Evolutionary conservation across 2,797 vertebrate genomes (phyloP).

Genomic region (Orestias chungarensis): DNA sequence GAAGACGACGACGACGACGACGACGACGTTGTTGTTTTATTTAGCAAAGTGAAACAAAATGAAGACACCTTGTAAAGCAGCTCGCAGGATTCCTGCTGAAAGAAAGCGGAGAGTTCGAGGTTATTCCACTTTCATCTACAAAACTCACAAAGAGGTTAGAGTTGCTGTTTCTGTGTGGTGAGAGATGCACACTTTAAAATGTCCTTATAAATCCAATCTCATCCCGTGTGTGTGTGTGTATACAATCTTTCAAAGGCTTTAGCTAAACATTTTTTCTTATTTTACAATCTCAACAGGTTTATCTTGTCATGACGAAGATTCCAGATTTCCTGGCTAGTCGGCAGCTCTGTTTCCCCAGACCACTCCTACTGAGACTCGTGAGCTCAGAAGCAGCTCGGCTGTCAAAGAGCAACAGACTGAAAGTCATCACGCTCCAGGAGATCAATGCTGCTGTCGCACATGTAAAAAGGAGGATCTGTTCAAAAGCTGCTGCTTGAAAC

Average conservation of each 20-base stretch:
- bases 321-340: constrained; percentile 34
- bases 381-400: constrained; percentile 71
- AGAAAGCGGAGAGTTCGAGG: constrained; percentile 36
- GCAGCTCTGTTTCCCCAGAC: constrained; percentile 32
- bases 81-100: background rate
- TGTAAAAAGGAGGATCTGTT: constrained; percentile 24
- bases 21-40: no score
- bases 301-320: constrained; percentile 5
- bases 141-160: constrained; percentile 69
- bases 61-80: constrained; percentile 47
- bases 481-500: constrained; percentile 58
- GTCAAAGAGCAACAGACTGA: constrained; percentile 57
- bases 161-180: background rate
- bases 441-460: constrained; percentile 56
- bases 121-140: constrained; percentile 59
- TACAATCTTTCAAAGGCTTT: background rate
- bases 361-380: constrained; percentile 65
- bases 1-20: no score
- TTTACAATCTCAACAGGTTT: constrained; percentile 19
- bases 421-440: constrained; percentile 66
- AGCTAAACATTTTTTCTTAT: background rate
- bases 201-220: no score
- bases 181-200: no score
- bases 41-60: constrained; percentile 36
- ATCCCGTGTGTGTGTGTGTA: no score